Conservation (phyloP, 2,113 vertebrate genomes). For the Mormyrus iriodes region DNA sequence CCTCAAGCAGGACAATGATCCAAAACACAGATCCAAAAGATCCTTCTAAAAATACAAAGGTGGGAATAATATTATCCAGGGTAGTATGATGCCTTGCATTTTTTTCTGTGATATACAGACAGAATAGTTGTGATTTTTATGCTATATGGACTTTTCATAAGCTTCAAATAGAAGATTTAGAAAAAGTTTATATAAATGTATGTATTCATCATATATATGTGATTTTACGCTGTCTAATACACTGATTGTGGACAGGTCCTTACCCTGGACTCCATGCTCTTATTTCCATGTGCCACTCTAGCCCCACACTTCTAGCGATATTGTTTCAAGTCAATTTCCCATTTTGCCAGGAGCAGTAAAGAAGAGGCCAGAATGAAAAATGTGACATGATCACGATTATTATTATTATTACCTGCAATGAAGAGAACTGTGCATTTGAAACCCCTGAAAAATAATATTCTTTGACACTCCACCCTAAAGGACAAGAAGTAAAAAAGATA, state of each 20-base stretch:
- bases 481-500: neutral
- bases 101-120: too few species aligned
- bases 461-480: neutral
- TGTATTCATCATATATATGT: neutral
- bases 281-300: neutral
- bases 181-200: neutral
- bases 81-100: neutral
- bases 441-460: neutral
- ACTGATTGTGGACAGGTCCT: neutral
- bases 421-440: neutral
- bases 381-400: slow-evolving; percentile 18
- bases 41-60: neutral
- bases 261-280: neutral
- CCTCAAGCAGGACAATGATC: neutral
- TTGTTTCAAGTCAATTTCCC: neutral
- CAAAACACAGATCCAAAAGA: neutral
- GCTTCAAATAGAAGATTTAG: neutral
- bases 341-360: neutral
- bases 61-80: neutral
- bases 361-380: neutral
- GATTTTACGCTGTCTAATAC: neutral
- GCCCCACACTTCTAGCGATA: neutral
- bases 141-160: neutral
- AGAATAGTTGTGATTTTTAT: neutral
- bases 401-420: slow-evolving; percentile 14